These are phyloP conservation scores for Merops nubicus DNA, from an alignment of 2,113 vertebrate genomes.

Conservation along the genomic window DNA sequence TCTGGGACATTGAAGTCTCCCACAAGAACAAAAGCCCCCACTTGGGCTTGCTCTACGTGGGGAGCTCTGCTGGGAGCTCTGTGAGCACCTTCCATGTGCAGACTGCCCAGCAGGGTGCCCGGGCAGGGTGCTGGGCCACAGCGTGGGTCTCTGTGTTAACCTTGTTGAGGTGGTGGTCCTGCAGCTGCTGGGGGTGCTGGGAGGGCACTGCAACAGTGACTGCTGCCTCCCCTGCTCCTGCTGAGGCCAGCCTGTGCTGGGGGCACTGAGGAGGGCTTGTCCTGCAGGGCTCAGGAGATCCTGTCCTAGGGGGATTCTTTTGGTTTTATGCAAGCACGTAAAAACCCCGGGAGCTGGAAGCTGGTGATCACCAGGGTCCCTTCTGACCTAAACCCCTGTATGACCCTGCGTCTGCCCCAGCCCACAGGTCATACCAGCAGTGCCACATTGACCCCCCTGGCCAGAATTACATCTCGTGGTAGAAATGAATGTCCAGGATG, in stretches of 20 bases:
- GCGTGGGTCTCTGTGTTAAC: too few species aligned
- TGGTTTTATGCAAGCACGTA: background rate
- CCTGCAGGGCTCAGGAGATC: background rate
- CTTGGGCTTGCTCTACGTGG: background rate
- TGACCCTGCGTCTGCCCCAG: background rate
- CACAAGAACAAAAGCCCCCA: background rate
- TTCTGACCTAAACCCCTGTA: background rate
- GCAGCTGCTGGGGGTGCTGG: background rate
- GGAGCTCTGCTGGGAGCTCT: background rate
- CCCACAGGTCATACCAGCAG: background rate
- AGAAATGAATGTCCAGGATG: background rate
- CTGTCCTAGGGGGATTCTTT: background rate
- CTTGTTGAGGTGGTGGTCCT: too few species aligned
- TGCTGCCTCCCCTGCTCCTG: background rate
- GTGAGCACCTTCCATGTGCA: fast-evolving
- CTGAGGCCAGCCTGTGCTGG: background rate
- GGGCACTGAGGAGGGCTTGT: too few species aligned
- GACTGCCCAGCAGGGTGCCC: background rate
- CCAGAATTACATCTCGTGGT: background rate
- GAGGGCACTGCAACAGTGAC: background rate
- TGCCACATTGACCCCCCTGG: background rate
- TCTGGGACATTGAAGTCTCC: too few species aligned
- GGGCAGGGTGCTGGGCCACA: too few species aligned
- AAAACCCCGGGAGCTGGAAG: too few species aligned
- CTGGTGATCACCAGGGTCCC: background rate